Percentiles rank a stretch among this genome's conserved stretches.
These are phyloP conservation scores for Eilema sororculum DNA, from an alignment of 2,888 invertebrate genomes.

Conservation along the genomic window DNA sequence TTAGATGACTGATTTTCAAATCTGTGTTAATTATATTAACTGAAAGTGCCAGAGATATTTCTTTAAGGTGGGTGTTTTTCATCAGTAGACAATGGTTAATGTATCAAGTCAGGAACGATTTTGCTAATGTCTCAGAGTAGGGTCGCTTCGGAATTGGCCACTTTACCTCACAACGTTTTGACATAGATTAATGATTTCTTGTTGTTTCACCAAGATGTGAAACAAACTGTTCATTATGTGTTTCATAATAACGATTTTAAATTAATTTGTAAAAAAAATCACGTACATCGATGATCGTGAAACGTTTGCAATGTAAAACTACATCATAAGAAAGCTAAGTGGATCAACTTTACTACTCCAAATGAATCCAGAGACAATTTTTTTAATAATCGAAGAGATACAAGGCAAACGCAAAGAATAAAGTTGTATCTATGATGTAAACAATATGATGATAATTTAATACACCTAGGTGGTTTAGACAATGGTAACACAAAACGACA, in stretches of 20 bases:
- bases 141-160: slow-evolving; percentile 63
- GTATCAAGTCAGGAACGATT: slow-evolving; percentile 73
- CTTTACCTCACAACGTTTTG: slow-evolving; percentile 68
- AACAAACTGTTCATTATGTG: slow-evolving; percentile 51
- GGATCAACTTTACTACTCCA: not conserved
- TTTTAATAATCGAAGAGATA: not conserved
- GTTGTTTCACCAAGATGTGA: slow-evolving; percentile 62
- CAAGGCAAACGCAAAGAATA: not conserved
- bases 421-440: too few species aligned
- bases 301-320: not conserved
- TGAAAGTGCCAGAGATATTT: slow-evolving; percentile 14
- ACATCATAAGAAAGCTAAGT: not conserved
- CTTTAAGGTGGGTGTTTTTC: slow-evolving; percentile 41
- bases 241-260: slow-evolving; percentile 22
- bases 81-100: slow-evolving; percentile 64
- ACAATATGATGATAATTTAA: too few species aligned
- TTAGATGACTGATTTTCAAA: slow-evolving; percentile 13
- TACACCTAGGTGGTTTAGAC: too few species aligned
- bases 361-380: not conserved
- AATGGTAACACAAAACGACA: too few species aligned
- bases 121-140: slow-evolving; percentile 73
- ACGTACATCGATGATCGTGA: not conserved
- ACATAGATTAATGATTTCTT: slow-evolving; percentile 72
- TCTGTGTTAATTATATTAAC: slow-evolving; percentile 40
- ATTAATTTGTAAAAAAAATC: slow-evolving; percentile 7